A percentile compares a stretch with the other conserved stretches of the same genome.
phyloP scores from a whole-genome alignment of 1,140 invertebrate genomes.

The Venustaconcha ellipsiformis region DNA sequence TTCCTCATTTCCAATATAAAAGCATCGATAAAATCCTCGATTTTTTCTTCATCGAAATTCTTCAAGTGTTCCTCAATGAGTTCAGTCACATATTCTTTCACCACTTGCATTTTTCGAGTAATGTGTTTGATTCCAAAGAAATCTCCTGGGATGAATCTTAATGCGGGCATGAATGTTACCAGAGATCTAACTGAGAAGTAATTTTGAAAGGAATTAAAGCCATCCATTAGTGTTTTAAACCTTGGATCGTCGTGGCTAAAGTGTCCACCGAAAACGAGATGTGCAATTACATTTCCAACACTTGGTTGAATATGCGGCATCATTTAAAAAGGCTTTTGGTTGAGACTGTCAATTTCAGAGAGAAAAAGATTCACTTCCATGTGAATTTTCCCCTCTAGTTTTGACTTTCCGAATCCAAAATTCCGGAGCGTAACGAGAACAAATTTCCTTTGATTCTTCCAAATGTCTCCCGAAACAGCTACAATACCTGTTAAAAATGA shows the following conservation, averaged over 20 bases:
- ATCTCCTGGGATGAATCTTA: too few species aligned
- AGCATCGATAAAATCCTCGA: too few species aligned
- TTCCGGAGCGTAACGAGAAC: conserved; percentile 11
- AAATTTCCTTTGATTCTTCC: conserved; percentile 19
- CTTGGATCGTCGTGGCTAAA: not conserved
- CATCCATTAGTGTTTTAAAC: conserved; percentile 7
- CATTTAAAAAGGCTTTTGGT: conserved; percentile 16
- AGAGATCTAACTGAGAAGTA: too few species aligned
- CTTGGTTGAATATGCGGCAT: conserved; percentile 2
- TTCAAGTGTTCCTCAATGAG: too few species aligned
- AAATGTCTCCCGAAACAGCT: conserved; percentile 7
- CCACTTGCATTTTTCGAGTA: too few species aligned
- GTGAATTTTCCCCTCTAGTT: conserved; percentile 15
- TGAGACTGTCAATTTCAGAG: conserved; percentile 3
- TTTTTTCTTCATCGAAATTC: too few species aligned
- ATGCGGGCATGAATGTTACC: too few species aligned
- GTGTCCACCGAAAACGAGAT: conserved; percentile 12
- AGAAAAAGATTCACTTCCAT: conserved; percentile 7
- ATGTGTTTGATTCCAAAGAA: too few species aligned
- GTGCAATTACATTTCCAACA: conserved; percentile 18
- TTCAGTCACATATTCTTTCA: too few species aligned
- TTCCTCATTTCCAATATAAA: too few species aligned
- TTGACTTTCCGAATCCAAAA: conserved; percentile 28
- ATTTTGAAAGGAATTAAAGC: too few species aligned
- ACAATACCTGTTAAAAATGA: not conserved